phyloP scores from a whole-genome alignment of 2,113 vertebrate species.

The Meriones unguiculatus region DNA sequence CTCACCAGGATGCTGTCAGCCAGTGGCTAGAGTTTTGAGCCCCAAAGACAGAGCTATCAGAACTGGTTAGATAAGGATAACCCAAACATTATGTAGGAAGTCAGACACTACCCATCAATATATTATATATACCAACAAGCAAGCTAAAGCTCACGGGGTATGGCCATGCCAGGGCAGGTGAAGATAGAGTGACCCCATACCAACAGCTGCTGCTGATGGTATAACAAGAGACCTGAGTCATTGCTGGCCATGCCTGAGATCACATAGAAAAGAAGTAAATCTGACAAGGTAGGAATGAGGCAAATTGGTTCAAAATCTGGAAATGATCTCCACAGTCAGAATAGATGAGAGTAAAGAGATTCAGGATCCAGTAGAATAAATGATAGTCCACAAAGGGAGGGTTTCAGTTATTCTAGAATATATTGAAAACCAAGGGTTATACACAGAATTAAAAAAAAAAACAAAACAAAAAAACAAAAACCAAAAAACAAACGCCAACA shows the following conservation, averaged over 20 bases:
- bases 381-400: background rate
- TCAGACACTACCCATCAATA: background rate
- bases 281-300: background rate
- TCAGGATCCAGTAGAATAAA: background rate
- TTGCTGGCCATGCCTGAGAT: background rate
- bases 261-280: background rate
- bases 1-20: background rate
- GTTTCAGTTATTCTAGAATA: constrained; percentile 15
- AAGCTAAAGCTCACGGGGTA: background rate
- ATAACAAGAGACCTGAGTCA: background rate
- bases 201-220: background rate
- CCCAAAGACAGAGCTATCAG: background rate
- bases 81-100: background rate
- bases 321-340: background rate
- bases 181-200: background rate
- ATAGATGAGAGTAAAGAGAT: background rate
- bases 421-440: background rate
- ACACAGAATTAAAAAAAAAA: background rate
- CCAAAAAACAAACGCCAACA: background rate
- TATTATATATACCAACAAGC: background rate
- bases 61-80: constrained; percentile 50
- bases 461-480: too few relatives aligned
- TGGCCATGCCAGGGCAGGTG: background rate
- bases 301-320: background rate
- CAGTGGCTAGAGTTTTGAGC: background rate